phyloP scores from a whole-genome alignment of 2,113 vertebrate species.

The Rattus rattus region DNA sequence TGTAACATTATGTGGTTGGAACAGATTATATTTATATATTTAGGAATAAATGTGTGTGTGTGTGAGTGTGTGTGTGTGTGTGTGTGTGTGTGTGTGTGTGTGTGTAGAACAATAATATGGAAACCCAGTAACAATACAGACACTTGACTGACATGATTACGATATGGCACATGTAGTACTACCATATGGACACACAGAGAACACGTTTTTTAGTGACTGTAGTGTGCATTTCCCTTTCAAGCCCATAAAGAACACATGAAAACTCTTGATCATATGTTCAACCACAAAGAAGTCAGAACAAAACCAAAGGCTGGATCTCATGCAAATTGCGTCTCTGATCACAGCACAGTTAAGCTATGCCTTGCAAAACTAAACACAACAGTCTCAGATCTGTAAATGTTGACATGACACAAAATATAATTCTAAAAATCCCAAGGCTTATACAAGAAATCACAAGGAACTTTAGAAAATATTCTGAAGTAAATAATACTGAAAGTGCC shows the following conservation, averaged over 20 bases:
- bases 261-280: background rate
- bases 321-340: background rate
- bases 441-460: background rate
- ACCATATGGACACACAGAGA: background rate
- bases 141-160: background rate
- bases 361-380: background rate
- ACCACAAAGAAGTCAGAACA: background rate
- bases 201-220: background rate
- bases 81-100: background rate
- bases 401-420: background rate
- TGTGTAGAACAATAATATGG: background rate
- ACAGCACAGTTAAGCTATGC: background rate
- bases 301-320: constrained; percentile 13
- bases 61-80: background rate
- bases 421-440: background rate
- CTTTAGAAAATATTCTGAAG: background rate
- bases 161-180: background rate
- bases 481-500: background rate
- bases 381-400: background rate
- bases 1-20: background rate
- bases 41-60: background rate
- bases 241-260: background rate
- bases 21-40: background rate
- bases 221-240: background rate
- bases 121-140: background rate